These are phyloP conservation scores for Siniperca chuatsi DNA, from an alignment of 2,113 vertebrate genomes.

Conservation along the genomic window DNA sequence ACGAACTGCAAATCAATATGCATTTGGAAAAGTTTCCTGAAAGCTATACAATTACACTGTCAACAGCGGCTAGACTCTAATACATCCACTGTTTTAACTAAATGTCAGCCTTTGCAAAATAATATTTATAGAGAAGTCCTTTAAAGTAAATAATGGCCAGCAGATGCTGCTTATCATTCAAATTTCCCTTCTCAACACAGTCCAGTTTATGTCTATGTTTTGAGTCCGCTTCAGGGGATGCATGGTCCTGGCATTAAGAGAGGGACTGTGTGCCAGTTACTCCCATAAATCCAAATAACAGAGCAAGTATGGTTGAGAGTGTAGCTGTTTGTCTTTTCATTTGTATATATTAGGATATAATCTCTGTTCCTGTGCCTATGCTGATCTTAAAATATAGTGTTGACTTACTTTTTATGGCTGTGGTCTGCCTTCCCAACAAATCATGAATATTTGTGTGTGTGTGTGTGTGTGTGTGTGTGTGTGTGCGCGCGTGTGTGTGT, in stretches of 20 bases:
- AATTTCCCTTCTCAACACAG: conserved; percentile 11
- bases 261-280: conserved; percentile 33
- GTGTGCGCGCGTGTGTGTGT: background rate
- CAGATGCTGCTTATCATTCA: conserved; percentile 48
- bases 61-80: conserved; percentile 32
- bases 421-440: conserved; percentile 43
- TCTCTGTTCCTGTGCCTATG: conserved; percentile 30
- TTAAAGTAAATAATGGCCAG: conserved; percentile 43
- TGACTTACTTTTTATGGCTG: conserved; percentile 58
- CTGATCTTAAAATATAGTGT: conserved; percentile 58
- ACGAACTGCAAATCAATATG: conserved; percentile 36
- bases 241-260: conserved; percentile 12
- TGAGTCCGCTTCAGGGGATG: conserved; percentile 22
- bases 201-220: conserved; percentile 30
- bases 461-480: background rate
- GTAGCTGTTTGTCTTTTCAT: conserved; percentile 38
- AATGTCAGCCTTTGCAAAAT: conserved; percentile 42
- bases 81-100: conserved; percentile 36
- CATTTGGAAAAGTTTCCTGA: conserved; percentile 35
- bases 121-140: conserved; percentile 43
- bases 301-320: conserved; percentile 50
- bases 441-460: conserved; percentile 34
- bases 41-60: conserved; percentile 61
- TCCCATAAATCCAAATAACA: conserved; percentile 43
- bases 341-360: conserved; percentile 47